Base-by-base conservation (phyloP, 2,113 vertebrate genomes). In the Salvelinus namaycush region DNA sequence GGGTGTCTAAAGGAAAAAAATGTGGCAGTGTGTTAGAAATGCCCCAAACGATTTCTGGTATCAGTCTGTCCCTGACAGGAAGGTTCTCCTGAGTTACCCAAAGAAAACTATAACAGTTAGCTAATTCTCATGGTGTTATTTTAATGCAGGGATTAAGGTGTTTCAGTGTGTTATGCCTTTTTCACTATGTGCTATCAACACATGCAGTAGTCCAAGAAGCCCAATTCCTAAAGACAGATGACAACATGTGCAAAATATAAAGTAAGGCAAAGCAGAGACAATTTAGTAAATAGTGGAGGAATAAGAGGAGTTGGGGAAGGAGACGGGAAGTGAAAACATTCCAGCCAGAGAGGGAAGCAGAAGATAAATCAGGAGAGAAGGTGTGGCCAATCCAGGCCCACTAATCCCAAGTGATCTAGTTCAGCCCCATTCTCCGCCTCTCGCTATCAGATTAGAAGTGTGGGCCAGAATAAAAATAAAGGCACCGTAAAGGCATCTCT, bases 391-490 rank as follows among this genome's bases (percentile, higher is more conserved):
- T 67, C 34, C 39, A 78, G 14, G 51, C 7, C 67, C 39, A 11
- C 70, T 93, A 93, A 94, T 93, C 92, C 89, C 73, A 72, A 86
- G 86, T 89, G 73, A 94, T 87, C 88, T 85, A 75, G 72, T 82
- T 83, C 83, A 83, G 83, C 86, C 83, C 18, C 49, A 12, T 48
- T 69, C 70, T 68, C 57, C 13, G 49, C 18, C 48, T 65, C 70
- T 70, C 57, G 71, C 72, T 75, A 34, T 54, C 66, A 82, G 81
- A 89, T 87, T 91, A 90, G 59, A 77, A 70, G 66, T 3, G 4
- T 44, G 51, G 26, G n/a, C 31, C 14, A 29, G 49, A 70, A 26
- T 69, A 6, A 4, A 22, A 65, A n/a, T 12, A 4, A 68, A 62
- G 16, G 14, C 72, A 81, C 70, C 16, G 27, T 31, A 31, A 34